These are phyloP conservation scores for Eupithecia dodoneata DNA, from an alignment of 2,888 invertebrate genomes.

Conservation along the genomic window DNA sequence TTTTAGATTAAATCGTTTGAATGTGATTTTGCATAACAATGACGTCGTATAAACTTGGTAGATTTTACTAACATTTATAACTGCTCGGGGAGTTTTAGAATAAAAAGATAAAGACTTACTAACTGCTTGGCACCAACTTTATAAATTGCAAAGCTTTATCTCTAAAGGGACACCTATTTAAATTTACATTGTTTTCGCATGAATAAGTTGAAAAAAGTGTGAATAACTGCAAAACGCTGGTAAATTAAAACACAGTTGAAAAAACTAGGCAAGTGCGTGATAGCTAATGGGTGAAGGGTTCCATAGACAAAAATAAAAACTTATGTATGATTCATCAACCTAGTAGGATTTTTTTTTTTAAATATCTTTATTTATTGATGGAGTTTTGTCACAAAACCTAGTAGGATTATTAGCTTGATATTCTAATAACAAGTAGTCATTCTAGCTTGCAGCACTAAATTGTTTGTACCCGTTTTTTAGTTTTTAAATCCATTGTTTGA, in stretches of 20 bases:
- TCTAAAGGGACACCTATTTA: constrained; percentile 39
- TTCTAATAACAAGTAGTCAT: background rate
- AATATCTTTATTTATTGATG: too few relatives aligned
- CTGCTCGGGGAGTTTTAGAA: constrained; percentile 32
- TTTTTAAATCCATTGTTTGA: background rate
- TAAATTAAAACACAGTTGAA: constrained; percentile 41
- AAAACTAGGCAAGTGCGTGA: background rate
- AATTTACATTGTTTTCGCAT: constrained; percentile 48
- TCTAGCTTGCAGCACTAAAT: background rate
- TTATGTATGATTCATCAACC: background rate
- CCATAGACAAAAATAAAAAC: background rate
- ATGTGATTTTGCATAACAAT: constrained; percentile 25
- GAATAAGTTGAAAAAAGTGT: constrained; percentile 42
- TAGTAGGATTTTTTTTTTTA: too few relatives aligned
- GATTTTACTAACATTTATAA: constrained; percentile 23
- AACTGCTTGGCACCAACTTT: constrained; percentile 31
- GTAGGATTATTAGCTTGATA: background rate
- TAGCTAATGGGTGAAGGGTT: background rate
- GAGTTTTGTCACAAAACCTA: too few relatives aligned
- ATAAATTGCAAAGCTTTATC: constrained; percentile 48
- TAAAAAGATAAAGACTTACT: constrained; percentile 32
- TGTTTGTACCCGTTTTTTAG: background rate
- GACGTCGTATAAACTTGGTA: constrained; percentile 25
- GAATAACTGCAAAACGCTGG: constrained; percentile 41
- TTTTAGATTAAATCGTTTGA: constrained; percentile 38